Evolutionary conservation across 2,888 invertebrate genomes (phyloP).

Genomic region (Ganaspis brasiliensis): DNA sequence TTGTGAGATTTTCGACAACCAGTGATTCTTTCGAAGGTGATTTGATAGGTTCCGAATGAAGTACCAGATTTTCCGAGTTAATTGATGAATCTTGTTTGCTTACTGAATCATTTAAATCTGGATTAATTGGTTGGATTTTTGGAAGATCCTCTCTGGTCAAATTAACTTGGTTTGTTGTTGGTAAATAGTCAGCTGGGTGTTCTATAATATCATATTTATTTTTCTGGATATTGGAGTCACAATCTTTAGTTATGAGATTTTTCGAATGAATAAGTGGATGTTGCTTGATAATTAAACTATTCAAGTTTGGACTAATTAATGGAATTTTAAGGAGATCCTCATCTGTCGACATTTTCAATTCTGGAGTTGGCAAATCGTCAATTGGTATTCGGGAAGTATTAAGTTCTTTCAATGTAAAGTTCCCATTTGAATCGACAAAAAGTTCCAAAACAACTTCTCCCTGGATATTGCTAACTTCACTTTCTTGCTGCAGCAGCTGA

Average conservation of each 20-base stretch:
- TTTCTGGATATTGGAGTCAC: no score
- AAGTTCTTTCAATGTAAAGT: not conserved
- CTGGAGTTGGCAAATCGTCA: not conserved
- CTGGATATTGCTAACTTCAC: not conserved
- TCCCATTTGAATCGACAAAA: not conserved
- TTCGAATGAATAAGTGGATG: not conserved
- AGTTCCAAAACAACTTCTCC: not conserved
- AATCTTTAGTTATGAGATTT: not conserved
- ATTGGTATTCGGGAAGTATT: not conserved
- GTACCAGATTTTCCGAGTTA: not conserved
- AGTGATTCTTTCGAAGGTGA: not conserved
- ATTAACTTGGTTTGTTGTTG: no score
- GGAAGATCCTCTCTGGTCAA: not conserved
- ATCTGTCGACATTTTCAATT: not conserved
- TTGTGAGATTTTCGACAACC: not conserved
- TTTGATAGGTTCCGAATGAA: not conserved
- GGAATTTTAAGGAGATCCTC: not conserved
- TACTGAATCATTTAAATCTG: not conserved
- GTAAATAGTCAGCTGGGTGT: no score
- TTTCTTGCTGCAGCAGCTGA: not conserved
- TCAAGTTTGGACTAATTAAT: not conserved
- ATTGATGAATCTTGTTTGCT: not conserved
- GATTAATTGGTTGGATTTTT: not conserved
- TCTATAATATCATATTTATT: no score
- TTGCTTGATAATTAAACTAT: not conserved